phyloP scores from a whole-genome alignment of 2,113 vertebrate genomes.

The Clinocottus analis region DNA sequence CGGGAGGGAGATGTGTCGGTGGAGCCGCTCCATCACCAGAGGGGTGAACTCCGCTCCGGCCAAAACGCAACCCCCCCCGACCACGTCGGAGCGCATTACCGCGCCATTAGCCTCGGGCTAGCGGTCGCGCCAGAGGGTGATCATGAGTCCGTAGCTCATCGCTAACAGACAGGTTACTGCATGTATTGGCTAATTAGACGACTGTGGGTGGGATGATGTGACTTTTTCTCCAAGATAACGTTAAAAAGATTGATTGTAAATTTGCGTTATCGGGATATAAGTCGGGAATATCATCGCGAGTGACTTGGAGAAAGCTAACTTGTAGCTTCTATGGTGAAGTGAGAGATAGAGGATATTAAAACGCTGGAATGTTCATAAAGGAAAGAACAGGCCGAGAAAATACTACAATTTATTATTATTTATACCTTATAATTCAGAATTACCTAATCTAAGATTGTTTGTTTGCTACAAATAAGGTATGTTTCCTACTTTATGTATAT shows the following conservation, averaged over 20 bases:
- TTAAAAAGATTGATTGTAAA: neutral
- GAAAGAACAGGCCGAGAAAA: neutral
- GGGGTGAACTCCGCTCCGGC: slow-evolving; percentile 16
- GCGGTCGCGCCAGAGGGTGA: slow-evolving; percentile 25
- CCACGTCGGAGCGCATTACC: slow-evolving; percentile 23
- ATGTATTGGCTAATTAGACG: neutral
- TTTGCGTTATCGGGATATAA: neutral
- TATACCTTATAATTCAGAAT: neutral
- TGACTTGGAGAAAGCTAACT: neutral
- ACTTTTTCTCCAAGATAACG: neutral
- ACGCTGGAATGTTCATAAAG: neutral
- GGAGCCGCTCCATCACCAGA: slow-evolving; percentile 27
- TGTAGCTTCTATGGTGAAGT: too few relatives aligned
- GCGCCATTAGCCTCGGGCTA: slow-evolving; percentile 25
- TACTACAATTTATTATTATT: too few relatives aligned
- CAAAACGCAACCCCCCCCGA: too few relatives aligned
- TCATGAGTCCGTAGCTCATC: neutral
- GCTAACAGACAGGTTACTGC: neutral
- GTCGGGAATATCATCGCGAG: too few relatives aligned
- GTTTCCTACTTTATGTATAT: too few relatives aligned
- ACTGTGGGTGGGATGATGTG: neutral
- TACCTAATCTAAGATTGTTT: neutral
- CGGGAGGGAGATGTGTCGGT: slow-evolving; percentile 29
- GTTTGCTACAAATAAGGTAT: neutral
- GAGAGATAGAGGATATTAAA: neutral